Conservation (phyloP, 2,113 vertebrate species). For the Prinia subflava region DNA sequence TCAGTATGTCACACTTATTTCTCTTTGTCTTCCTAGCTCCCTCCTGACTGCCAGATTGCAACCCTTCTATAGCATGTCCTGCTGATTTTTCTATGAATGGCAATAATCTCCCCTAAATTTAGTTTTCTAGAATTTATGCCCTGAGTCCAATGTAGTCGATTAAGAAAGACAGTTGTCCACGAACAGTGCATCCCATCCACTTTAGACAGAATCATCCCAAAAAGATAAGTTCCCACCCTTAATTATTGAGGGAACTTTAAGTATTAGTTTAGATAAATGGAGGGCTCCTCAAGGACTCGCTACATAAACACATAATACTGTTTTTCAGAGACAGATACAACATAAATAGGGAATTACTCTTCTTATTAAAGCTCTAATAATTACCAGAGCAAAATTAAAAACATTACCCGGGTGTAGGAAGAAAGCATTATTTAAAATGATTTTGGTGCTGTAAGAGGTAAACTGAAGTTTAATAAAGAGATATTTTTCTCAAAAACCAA, state of each 20-base stretch:
- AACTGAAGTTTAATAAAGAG: background rate
- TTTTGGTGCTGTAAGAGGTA: background rate
- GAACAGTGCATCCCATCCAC: background rate
- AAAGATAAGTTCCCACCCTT: background rate
- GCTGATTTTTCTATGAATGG: background rate
- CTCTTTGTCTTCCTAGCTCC: background rate
- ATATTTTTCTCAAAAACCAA: background rate
- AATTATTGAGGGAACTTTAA: background rate
- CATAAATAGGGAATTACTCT: background rate
- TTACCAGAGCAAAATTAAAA: background rate
- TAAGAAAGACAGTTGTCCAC: background rate
- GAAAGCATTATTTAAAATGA: background rate
- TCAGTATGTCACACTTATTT: background rate
- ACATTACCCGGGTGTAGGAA: background rate
- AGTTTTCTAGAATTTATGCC: background rate
- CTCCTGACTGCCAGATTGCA: background rate
- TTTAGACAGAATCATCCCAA: background rate
- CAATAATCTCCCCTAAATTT: background rate
- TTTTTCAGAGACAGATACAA: background rate
- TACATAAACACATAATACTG: accelerated
- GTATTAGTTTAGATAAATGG: background rate
- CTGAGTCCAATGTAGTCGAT: accelerated
- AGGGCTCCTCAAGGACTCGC: background rate
- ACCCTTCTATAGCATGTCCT: background rate
- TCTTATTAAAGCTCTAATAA: background rate